Base-by-base conservation (phyloP, 1,140 invertebrate species). In the Drosophila grimshawi region DNA sequence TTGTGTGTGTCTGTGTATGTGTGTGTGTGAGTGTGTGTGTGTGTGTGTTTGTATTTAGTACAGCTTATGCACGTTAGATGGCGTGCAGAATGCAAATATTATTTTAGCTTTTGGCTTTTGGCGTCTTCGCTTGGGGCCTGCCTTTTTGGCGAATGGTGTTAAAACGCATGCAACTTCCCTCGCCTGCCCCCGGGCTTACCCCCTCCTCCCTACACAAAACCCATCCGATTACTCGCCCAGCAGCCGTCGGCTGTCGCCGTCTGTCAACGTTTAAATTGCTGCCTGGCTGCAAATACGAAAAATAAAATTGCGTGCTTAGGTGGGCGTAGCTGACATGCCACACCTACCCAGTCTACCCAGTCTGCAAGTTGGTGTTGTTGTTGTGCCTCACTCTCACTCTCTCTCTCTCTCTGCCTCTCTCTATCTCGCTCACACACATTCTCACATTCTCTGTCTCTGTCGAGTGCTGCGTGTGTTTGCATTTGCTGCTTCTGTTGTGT, bases 31-130 rank as follows among this genome's bases (percentile, higher is more conserved):
- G 35, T 80, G 65, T 73, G 62, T 70, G 76, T 74, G 71, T 78
- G 72, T 80, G 65, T 73, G 62, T 70, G 76, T 74, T 65, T 78
- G 72, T 81, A 64, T 76, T 80, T 80, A 76, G 76, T 81, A 68
- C 67, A 72, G 62, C 61, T 55, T 64, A 53, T 75, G 85, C 80
- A 88, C 85, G 85, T 88, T 88, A 88, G 85, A 85, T 88, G 85
- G 85, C 85, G 85, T 88, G 85, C 85, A 78, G 80, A 88, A 88
- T 88, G 85, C 85, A 89, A 89, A 89, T 89, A 89, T 89, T 89
- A 89, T 89, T 89, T 88, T 85, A 78, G 83, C 80, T 85, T 88
- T 86, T 79, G 76, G 69, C 64, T 79, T 69, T 76, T 70, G 83
- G 68, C 76, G 77, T 77, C 77, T 80, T 69, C 78, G 69, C 49